These are phyloP conservation scores for Eublepharis macularius DNA, from an alignment of 2,113 vertebrate genomes.

Conservation along the genomic window DNA sequence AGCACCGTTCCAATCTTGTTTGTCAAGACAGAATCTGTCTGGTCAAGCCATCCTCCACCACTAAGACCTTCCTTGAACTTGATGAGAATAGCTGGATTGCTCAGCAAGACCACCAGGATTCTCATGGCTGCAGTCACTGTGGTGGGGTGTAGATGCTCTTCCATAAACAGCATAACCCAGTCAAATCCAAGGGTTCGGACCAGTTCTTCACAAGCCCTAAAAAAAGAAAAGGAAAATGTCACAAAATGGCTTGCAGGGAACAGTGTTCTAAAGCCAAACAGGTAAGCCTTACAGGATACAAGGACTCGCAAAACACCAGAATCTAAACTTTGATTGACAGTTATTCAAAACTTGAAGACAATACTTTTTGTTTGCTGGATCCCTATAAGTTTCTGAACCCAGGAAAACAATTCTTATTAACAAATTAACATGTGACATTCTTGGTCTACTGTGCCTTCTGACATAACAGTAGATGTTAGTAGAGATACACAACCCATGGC, in stretches of 20 bases:
- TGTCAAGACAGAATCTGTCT: conserved; percentile 95
- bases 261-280: background rate
- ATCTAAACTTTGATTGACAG: background rate
- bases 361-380: background rate
- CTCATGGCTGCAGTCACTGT: conserved; percentile 92
- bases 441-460: too few relatives aligned
- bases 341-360: background rate
- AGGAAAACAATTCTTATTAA: too few relatives aligned
- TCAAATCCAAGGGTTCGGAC: conserved; percentile 93
- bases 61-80: conserved; percentile 95
- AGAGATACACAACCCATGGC: too few relatives aligned
- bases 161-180: conserved; percentile 98
- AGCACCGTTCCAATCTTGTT: conserved; percentile 98
- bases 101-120: conserved; percentile 92
- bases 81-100: conserved; percentile 88
- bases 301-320: background rate
- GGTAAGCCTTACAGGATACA: background rate
- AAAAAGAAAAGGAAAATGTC: conserved; percentile 9
- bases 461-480: too few relatives aligned
- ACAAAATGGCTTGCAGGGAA: background rate
- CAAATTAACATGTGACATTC: too few relatives aligned
- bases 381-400: too few relatives aligned
- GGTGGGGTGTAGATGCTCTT: conserved; percentile 93
- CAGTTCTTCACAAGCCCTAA: conserved; percentile 95
- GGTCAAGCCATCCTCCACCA: conserved; percentile 97